These are phyloP conservation scores for Fundulus diaphanus DNA, from an alignment of 2,797 vertebrate genomes.

Conservation along the genomic window DNA sequence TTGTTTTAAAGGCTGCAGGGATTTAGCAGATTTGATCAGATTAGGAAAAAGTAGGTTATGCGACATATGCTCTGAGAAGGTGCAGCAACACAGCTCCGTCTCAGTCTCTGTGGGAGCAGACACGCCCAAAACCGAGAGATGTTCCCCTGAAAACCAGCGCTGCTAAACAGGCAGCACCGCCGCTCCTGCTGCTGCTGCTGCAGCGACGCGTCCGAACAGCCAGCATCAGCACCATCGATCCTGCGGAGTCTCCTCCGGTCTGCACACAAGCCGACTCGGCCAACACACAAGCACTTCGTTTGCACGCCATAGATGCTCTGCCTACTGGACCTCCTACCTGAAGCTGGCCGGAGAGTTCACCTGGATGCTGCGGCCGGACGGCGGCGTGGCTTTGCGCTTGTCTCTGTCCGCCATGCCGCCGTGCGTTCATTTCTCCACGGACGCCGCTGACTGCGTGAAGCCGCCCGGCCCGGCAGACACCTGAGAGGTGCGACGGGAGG, in stretches of 20 bases:
- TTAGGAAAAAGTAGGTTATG: slow-evolving; percentile 12
- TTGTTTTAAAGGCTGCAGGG: not conserved
- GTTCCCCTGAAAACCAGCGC: slow-evolving; percentile 17
- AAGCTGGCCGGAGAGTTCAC: slow-evolving; percentile 63
- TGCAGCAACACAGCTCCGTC: not conserved
- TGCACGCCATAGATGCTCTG: not conserved
- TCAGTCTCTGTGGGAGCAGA: slow-evolving; percentile 38
- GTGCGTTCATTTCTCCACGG: slow-evolving; percentile 59
- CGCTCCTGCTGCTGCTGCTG: not conserved
- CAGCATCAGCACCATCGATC: slow-evolving; percentile 24
- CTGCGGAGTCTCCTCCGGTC: slow-evolving; percentile 8
- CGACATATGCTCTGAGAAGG: slow-evolving; percentile 11
- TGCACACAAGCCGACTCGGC: not conserved
- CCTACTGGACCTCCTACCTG: slow-evolving; percentile 57
- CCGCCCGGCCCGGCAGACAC: slow-evolving; percentile 46
- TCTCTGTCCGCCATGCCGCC: slow-evolving; percentile 90
- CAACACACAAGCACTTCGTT: not conserved
- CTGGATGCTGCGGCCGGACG: slow-evolving; percentile 61
- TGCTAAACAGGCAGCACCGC: not conserved
- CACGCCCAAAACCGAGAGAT: slow-evolving; percentile 66
- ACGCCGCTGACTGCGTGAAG: slow-evolving; percentile 31
- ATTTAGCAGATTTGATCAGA: slow-evolving; percentile 2
- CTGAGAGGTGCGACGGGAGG: slow-evolving; percentile 52
- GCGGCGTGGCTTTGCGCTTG: slow-evolving; percentile 79
- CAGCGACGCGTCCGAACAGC: slow-evolving; percentile 8